A percentile compares a stretch with the other conserved stretches of the same genome.
These are phyloP conservation scores for Cynoglossus semilaevis DNA, from an alignment of 2,113 vertebrate genomes.

Conservation along the genomic window DNA sequence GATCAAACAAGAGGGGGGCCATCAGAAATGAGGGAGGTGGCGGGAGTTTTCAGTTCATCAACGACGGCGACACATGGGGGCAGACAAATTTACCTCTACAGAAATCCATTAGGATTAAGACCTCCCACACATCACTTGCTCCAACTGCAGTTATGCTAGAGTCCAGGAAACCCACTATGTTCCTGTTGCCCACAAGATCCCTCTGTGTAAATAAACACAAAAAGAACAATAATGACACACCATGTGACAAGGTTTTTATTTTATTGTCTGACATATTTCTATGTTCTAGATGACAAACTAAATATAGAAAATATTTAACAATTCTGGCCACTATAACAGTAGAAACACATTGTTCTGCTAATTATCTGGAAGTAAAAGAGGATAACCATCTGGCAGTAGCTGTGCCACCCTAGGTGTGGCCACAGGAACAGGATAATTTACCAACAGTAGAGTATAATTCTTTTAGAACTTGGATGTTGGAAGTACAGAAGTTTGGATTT, in stretches of 20 bases:
- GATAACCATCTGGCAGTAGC: slow-evolving; percentile 36
- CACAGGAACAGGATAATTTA: slow-evolving; percentile 41
- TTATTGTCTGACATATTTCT: neutral
- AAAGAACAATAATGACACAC: slow-evolving; percentile 23
- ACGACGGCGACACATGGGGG: neutral
- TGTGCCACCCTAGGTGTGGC: slow-evolving; percentile 42
- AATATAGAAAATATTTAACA: neutral
- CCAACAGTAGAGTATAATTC: slow-evolving; percentile 10
- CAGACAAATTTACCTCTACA: slow-evolving; percentile 84
- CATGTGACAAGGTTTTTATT: too few relatives aligned
- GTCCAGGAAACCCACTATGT: slow-evolving; percentile 96
- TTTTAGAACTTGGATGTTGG: slow-evolving; percentile 20
- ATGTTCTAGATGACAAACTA: neutral
- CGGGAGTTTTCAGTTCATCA: slow-evolving; percentile 13
- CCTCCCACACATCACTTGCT: slow-evolving; percentile 95
- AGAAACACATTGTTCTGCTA: too few relatives aligned
- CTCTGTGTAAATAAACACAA: slow-evolving; percentile 74
- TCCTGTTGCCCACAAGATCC: slow-evolving; percentile 93
- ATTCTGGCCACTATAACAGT: slow-evolving; percentile 7
- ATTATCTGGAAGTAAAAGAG: too few relatives aligned
- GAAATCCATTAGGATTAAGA: slow-evolving; percentile 97
- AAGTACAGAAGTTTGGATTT: neutral
- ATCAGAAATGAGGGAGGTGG: too few relatives aligned
- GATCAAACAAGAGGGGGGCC: too few relatives aligned
- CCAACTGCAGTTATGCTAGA: slow-evolving; percentile 91